A percentile compares a stretch with the other conserved stretches of the same genome.
Evolutionary conservation across 2,888 invertebrate species (phyloP).

Genomic region (Leptopterna dolabrata): DNA sequence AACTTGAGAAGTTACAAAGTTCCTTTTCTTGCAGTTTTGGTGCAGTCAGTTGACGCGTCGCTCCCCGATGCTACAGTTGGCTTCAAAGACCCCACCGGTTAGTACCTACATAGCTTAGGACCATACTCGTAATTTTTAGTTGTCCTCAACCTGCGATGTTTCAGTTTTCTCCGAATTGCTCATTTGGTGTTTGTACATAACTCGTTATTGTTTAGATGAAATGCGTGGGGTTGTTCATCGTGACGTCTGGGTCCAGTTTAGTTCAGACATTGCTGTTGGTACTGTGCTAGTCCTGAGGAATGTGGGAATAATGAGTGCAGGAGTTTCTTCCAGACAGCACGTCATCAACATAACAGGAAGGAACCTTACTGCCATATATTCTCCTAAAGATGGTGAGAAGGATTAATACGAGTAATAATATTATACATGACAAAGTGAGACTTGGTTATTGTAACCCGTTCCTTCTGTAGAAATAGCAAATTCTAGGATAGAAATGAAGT

Average conservation of each 20-base stretch:
- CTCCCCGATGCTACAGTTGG: constrained; percentile 64
- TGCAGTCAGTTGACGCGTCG: constrained; percentile 63
- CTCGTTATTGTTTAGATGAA: constrained; percentile 64
- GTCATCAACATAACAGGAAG: constrained; percentile 64
- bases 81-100: constrained; percentile 64
- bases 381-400: constrained; percentile 27
- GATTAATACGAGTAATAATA: no score
- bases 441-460: no score
- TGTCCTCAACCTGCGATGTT: background rate
- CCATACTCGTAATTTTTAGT: background rate
- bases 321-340: constrained; percentile 61
- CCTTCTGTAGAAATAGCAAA: no score
- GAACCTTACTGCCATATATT: constrained; percentile 63
- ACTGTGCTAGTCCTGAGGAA: constrained; percentile 63
- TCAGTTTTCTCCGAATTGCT: background rate
- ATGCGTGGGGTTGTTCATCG: constrained; percentile 68
- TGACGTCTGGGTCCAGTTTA: constrained; percentile 66
- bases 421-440: no score
- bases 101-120: no score
- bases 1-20: constrained; percentile 63
- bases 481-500: background rate
- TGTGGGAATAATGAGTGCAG: constrained; percentile 63
- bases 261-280: constrained; percentile 62
- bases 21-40: constrained; percentile 64
- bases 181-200: no score